These are phyloP conservation scores for Drosophila nebulosa DNA, from an alignment of 1,140 invertebrate genomes.

Conservation along the genomic window DNA sequence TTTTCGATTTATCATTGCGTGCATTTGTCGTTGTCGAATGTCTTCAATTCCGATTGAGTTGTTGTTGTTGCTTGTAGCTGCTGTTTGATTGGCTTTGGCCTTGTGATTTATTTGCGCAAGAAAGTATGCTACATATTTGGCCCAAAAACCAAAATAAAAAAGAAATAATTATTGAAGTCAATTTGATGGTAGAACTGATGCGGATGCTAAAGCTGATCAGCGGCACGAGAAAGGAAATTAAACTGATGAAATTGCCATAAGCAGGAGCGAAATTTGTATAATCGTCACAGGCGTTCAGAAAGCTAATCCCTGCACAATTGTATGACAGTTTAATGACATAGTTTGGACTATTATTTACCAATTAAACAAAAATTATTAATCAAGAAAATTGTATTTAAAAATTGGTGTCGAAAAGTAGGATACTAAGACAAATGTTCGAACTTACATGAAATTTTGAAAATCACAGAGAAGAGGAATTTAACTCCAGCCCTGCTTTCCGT, in stretches of 20 bases:
- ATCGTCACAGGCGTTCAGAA: too few species aligned
- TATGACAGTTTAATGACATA: too few species aligned
- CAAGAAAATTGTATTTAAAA: too few species aligned
- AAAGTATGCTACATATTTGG: constrained; percentile 43
- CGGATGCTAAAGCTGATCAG: not conserved
- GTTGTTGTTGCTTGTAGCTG: constrained; percentile 1
- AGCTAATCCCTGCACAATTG: too few species aligned
- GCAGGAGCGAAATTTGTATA: not conserved
- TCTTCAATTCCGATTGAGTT: constrained; percentile 45
- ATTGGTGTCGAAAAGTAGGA: too few species aligned
- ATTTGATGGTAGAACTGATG: not conserved
- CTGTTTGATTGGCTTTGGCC: constrained; percentile 38
- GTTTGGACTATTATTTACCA: too few species aligned
- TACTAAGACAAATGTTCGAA: too few species aligned
- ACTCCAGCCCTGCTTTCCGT: constrained; percentile 2
- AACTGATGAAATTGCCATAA: not conserved
- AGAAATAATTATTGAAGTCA: constrained; percentile 14
- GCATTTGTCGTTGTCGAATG: constrained; percentile 46
- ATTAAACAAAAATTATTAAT: too few species aligned
- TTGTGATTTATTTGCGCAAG: constrained; percentile 61
- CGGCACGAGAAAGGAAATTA: not conserved
- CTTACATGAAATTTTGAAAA: too few species aligned
- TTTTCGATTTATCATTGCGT: constrained; percentile 77
- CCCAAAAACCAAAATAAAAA: not conserved
- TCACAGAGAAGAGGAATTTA: too few species aligned